phyloP scores from a whole-genome alignment of 2,888 invertebrate genomes.

The Cenopis cana region DNA sequence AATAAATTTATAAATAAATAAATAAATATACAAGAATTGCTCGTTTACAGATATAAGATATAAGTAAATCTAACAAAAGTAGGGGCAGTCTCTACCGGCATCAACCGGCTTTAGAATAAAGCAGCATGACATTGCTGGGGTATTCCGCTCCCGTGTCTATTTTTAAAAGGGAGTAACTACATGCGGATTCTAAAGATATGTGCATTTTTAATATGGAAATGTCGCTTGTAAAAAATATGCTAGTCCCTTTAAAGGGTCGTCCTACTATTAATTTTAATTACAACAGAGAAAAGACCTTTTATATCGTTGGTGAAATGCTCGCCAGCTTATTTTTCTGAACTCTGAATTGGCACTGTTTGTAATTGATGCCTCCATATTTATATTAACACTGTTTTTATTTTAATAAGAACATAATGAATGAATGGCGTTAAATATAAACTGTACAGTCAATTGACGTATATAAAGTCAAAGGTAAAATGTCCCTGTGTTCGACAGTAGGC shows the following conservation, averaged over 20 bases:
- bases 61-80: background rate
- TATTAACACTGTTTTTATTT: background rate
- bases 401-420: too few relatives aligned
- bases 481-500: too few relatives aligned
- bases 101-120: background rate
- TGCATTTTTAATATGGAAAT: background rate
- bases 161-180: background rate
- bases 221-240: conserved; percentile 30
- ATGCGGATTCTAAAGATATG: too few relatives aligned
- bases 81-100: background rate
- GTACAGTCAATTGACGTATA: too few relatives aligned
- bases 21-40: too few relatives aligned
- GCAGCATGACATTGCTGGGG: background rate
- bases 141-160: background rate
- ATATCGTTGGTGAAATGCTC: conserved; percentile 14
- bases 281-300: conserved; percentile 20
- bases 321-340: too few relatives aligned
- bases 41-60: too few relatives aligned
- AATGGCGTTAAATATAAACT: too few relatives aligned
- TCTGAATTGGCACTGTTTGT: background rate
- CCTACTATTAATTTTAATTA: conserved; percentile 42
- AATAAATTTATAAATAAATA: too few relatives aligned
- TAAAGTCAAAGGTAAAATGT: too few relatives aligned
- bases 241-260: conserved; percentile 21
- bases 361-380: conserved; percentile 10